Conservation (phyloP, 2,888 invertebrate species). For the Trichacis sp. region DNA sequence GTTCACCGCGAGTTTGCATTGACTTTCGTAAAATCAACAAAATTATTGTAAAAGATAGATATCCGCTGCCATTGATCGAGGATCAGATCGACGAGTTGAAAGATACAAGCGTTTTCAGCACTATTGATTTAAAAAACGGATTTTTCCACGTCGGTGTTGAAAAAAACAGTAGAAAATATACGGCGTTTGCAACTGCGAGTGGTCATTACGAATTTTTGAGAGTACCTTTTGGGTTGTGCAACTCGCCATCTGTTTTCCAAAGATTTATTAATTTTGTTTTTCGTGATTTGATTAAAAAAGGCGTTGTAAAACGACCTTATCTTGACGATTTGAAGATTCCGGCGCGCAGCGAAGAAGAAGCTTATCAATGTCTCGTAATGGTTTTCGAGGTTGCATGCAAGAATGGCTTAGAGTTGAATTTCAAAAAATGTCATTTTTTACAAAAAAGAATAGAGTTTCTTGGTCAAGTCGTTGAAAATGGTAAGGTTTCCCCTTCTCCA, state of each 20-base stretch:
- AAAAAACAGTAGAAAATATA: constrained; percentile 34
- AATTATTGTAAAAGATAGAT: constrained; percentile 39
- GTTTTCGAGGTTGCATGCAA: constrained; percentile 9
- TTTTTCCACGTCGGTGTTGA: constrained; percentile 42
- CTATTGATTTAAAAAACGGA: constrained; percentile 36
- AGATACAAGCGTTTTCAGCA: constrained; percentile 40
- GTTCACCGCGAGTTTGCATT: constrained; percentile 39
- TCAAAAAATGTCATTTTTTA: constrained; percentile 21
- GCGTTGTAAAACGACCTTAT: constrained; percentile 14
- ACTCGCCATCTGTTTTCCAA: constrained; percentile 14
- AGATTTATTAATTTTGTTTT: constrained; percentile 18
- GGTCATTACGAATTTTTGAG: constrained; percentile 23
- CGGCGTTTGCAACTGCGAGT: constrained; percentile 36
- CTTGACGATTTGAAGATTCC: constrained; percentile 26
- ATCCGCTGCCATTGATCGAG: constrained; percentile 44
- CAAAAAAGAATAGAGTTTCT: constrained; percentile 13
- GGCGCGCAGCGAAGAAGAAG: constrained; percentile 13
- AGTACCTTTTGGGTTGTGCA: constrained; percentile 18
- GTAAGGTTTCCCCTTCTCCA: constrained; percentile 11
- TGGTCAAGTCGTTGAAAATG: constrained; percentile 21
- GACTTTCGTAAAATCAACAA: constrained; percentile 43
- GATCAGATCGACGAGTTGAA: constrained; percentile 34
- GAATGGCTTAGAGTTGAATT: constrained; percentile 18
- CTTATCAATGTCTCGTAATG: neutral
- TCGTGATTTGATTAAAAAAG: neutral